Base-by-base conservation (phyloP, 2,888 invertebrate genomes). In the Sceliomorpha sp. region DNA sequence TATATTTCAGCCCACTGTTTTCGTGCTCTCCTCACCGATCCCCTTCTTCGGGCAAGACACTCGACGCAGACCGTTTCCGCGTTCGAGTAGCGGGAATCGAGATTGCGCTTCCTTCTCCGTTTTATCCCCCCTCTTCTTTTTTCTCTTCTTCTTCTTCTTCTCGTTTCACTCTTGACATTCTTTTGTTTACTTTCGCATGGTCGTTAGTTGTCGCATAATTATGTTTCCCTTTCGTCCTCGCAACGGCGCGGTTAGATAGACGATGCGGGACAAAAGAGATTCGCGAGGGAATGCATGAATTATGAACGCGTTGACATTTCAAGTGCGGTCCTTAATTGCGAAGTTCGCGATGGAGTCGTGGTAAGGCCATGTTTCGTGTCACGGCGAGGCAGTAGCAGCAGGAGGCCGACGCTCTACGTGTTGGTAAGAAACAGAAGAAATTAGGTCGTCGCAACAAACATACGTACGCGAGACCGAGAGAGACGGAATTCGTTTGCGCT, bases 381-480 rank as follows among this genome's bases (percentile, higher is more conserved):
- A 37, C 12, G 4, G 8, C 13, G 31, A 8, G 12, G 12, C 34
- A 9, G 17, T 34, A 45, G 13, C 42, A 27, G 32, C 36, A 36
- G 36, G 29, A 1, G 7, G 13, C 51, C 8, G 29, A 6, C 10
- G 14, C 12, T n/a, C 50, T 7, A 32, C 14, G 4, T 20, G 27
- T 36, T 59, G 59, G 59, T 64, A 56, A 64, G 58, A 50, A 53
- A 53, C 24, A 15, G 12, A 27, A 39, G 29, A 66, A 45, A 66
- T 58, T 58, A 66, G 66, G 66, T 66, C 51, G 32, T 34, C 13
- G 47, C 51, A 31, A 37, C 26, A 50, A 12, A 44, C 42, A 2
- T 2, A 34, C 9, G 20, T 15, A 20, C 26, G 13, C 27, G 20
- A 26, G 15, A 14, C 24, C 4, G 8, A 37, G 14, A 14, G 36